These are phyloP conservation scores for Furcifer pardalis DNA, from an alignment of 2,797 vertebrate genomes.

Conservation along the genomic window DNA sequence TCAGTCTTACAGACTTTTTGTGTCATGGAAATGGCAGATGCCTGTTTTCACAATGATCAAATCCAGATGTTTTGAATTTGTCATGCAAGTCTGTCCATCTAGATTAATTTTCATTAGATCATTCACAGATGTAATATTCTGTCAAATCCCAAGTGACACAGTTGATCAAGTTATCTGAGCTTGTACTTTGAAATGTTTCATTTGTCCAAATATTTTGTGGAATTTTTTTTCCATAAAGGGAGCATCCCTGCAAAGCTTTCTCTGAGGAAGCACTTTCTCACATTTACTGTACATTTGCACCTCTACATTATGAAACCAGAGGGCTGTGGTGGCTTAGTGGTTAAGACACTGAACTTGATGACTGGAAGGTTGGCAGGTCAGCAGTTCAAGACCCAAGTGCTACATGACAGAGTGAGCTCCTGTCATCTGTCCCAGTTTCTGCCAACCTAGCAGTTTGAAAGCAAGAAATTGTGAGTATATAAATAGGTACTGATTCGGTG, in stretches of 20 bases:
- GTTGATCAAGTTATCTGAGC: background rate
- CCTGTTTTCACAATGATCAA: background rate
- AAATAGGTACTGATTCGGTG: no score
- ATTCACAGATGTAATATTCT: background rate
- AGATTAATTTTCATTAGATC: background rate
- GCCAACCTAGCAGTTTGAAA: no score
- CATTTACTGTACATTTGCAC: background rate
- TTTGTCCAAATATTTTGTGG: background rate
- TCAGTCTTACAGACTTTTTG: background rate
- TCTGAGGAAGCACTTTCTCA: background rate
- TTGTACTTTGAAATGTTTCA: background rate
- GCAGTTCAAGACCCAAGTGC: no score
- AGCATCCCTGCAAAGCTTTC: background rate
- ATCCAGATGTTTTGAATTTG: background rate
- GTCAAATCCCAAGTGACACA: background rate
- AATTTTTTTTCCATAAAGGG: background rate
- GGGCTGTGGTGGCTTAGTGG: no score
- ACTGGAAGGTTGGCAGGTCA: no score
- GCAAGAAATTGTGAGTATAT: no score
- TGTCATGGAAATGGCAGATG: background rate
- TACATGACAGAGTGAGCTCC: no score
- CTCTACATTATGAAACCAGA: background rate
- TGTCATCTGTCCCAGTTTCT: no score
- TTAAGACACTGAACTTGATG: no score
- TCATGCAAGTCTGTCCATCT: background rate